Conservation (phyloP, 2,888 invertebrate genomes). For the Drosophila ustulata region DNA sequence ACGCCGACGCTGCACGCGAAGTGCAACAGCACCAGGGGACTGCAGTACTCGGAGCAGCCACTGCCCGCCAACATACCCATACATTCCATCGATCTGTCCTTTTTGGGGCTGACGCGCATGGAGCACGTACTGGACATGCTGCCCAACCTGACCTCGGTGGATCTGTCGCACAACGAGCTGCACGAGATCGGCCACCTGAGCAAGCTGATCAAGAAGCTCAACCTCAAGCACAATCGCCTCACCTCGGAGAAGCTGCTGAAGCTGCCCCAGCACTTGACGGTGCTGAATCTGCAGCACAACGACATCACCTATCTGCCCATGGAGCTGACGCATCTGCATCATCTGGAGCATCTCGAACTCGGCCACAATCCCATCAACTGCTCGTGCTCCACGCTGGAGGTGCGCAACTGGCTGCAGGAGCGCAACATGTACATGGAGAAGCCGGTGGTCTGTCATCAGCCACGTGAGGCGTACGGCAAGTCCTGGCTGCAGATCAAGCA, state of each 20-base stretch:
- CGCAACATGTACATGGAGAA: constrained; percentile 86
- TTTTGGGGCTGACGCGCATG: constrained; percentile 87
- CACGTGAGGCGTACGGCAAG: constrained; percentile 86
- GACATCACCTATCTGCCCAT: constrained; percentile 87
- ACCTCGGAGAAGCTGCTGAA: constrained; percentile 86
- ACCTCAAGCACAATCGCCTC: constrained; percentile 88
- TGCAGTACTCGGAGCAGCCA: constrained; percentile 58
- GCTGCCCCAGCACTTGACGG: constrained; percentile 87
- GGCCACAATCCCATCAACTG: constrained; percentile 90
- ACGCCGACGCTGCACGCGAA: constrained; percentile 81
- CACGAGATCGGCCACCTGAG: constrained; percentile 87
- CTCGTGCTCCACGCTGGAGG: constrained; percentile 88
- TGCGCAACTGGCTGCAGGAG: constrained; percentile 87
- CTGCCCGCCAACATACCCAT: constrained; percentile 74
- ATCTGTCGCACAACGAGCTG: constrained; percentile 88
- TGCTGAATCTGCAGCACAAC: constrained; percentile 88
- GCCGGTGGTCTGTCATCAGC: constrained; percentile 86
- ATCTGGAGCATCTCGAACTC: constrained; percentile 88
- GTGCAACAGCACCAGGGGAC: constrained; percentile 81
- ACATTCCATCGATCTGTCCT: constrained; percentile 87
- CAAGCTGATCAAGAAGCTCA: constrained; percentile 87
- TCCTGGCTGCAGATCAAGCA: constrained; percentile 87
- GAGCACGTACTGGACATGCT: constrained; percentile 87
- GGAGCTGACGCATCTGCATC: constrained; percentile 86
- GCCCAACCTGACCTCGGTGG: constrained; percentile 87